These are phyloP conservation scores for Hippocampus kuda DNA, from an alignment of 2,797 vertebrate genomes.

Conservation along the genomic window DNA sequence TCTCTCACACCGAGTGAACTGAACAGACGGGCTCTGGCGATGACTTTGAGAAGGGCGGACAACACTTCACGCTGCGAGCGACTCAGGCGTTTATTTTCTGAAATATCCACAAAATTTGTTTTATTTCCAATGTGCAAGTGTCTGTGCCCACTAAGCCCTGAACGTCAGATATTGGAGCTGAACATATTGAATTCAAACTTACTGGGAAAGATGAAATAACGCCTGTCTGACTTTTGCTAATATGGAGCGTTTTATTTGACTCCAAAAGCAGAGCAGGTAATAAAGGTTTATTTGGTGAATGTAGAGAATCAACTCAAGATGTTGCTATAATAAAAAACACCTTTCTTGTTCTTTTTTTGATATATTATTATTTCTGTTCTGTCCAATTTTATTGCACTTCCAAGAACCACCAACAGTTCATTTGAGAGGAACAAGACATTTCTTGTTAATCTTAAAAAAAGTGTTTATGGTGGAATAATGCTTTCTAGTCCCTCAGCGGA, in stretches of 20 bases:
- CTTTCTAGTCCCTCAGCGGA: background rate
- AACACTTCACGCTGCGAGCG: constrained; percentile 10
- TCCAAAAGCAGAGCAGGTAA: background rate
- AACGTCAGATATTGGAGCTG: background rate
- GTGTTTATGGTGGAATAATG: background rate
- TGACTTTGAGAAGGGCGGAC: constrained; percentile 31
- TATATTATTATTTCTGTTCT: background rate
- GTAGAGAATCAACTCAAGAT: background rate
- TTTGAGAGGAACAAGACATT: background rate
- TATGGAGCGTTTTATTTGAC: background rate
- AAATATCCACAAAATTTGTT: constrained; percentile 5
- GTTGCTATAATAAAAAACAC: too few relatives aligned
- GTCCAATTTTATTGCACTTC: background rate
- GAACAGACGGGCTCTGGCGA: constrained; percentile 24
- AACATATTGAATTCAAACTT: constrained; percentile 5
- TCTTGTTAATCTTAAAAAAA: background rate
- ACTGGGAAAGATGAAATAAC: background rate
- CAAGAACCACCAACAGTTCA: background rate
- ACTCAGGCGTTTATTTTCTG: background rate
- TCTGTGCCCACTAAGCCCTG: constrained; percentile 1
- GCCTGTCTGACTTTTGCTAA: background rate
- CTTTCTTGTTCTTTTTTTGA: background rate
- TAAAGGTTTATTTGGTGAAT: background rate
- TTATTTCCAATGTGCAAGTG: constrained; percentile 1
- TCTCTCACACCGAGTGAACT: constrained; percentile 35